A percentile compares a stretch with the other conserved stretches of the same genome.
These are phyloP conservation scores for Listronotus bonariensis DNA, from an alignment of 1,140 invertebrate genomes.

Conservation along the genomic window DNA sequence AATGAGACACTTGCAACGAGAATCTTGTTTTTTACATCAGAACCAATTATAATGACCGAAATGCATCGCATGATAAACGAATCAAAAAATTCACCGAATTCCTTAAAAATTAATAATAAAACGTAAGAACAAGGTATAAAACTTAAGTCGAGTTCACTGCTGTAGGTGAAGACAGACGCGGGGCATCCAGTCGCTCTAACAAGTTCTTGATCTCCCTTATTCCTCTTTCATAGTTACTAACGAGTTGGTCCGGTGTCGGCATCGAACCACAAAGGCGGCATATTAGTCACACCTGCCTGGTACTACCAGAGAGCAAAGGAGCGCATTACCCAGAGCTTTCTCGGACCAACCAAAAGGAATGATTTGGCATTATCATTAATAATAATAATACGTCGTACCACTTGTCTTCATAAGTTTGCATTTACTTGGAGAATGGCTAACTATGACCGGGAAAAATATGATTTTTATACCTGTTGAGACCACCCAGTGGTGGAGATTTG, in stretches of 20 bases:
- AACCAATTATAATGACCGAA: slow-evolving; percentile 7
- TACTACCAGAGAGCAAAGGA: slow-evolving; percentile 45
- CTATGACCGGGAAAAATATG: slow-evolving; percentile 22
- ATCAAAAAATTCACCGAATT: slow-evolving; percentile 45
- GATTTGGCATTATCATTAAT: slow-evolving; percentile 56
- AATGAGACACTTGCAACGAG: slow-evolving; percentile 18
- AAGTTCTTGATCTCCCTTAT: slow-evolving; percentile 2
- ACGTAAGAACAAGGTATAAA: slow-evolving; percentile 51
- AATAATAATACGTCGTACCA: slow-evolving; percentile 43
- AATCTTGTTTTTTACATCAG: slow-evolving; percentile 11
- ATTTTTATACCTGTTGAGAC: slow-evolving; percentile 15
- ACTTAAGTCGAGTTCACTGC: slow-evolving; percentile 47
- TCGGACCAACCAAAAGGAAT: slow-evolving; percentile 48
- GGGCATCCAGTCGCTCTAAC: slow-evolving; percentile 27
- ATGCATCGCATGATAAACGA: slow-evolving; percentile 19
- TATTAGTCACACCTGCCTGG: slow-evolving; percentile 55
- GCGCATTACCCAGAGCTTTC: slow-evolving; percentile 32
- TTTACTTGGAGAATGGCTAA: slow-evolving; percentile 30
- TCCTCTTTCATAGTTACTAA: neutral
- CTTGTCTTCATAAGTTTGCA: slow-evolving; percentile 38
- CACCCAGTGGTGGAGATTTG: slow-evolving; percentile 5
- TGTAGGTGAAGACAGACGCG: slow-evolving; percentile 50
- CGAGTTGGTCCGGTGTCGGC: slow-evolving; percentile 49
- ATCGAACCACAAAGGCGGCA: slow-evolving; percentile 45
- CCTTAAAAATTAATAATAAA: slow-evolving; percentile 50